phyloP scores from a whole-genome alignment of 2,888 invertebrate species.

The Tiliacea citrago region DNA sequence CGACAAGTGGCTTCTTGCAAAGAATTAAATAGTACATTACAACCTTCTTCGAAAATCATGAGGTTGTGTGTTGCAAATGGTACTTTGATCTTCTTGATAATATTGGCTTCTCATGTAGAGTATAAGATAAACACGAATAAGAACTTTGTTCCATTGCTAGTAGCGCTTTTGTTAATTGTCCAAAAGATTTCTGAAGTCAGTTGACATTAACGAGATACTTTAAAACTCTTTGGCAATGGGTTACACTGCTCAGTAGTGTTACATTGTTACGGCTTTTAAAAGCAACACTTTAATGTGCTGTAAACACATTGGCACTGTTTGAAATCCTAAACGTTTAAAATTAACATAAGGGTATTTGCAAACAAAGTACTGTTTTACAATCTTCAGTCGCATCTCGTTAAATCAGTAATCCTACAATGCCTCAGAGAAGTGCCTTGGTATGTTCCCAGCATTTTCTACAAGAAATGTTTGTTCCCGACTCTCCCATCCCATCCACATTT shows the following conservation, averaged over 20 bases:
- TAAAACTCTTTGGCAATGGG: constrained; percentile 33
- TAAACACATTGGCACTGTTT: constrained; percentile 44
- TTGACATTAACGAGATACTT: constrained; percentile 29
- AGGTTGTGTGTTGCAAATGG: constrained; percentile 22
- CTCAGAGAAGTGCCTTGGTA: constrained; percentile 8
- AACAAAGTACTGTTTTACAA: constrained; percentile 23
- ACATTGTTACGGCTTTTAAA: constrained; percentile 33
- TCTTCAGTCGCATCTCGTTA: constrained; percentile 9
- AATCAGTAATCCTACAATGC: constrained; percentile 19
- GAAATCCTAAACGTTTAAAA: constrained; percentile 41
- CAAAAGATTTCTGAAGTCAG: not conserved
- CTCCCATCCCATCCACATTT: constrained; percentile 10
- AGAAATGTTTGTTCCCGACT: constrained; percentile 13
- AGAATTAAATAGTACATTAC: constrained; percentile 32
- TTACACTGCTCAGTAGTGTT: constrained; percentile 11
- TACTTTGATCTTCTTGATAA: constrained; percentile 10
- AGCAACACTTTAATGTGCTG: constrained; percentile 34
- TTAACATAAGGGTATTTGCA: constrained; percentile 16
- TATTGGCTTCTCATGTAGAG: constrained; percentile 7
- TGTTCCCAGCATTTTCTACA: constrained; percentile 25
- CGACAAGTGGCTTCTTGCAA: constrained; percentile 41
- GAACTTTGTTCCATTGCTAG: constrained; percentile 10
- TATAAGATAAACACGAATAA: constrained; percentile 15
- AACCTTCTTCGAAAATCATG: constrained; percentile 14
- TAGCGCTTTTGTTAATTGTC: constrained; percentile 17